These are phyloP conservation scores for Echeneis naucrates DNA, from an alignment of 2,797 vertebrate genomes.

Conservation along the genomic window DNA sequence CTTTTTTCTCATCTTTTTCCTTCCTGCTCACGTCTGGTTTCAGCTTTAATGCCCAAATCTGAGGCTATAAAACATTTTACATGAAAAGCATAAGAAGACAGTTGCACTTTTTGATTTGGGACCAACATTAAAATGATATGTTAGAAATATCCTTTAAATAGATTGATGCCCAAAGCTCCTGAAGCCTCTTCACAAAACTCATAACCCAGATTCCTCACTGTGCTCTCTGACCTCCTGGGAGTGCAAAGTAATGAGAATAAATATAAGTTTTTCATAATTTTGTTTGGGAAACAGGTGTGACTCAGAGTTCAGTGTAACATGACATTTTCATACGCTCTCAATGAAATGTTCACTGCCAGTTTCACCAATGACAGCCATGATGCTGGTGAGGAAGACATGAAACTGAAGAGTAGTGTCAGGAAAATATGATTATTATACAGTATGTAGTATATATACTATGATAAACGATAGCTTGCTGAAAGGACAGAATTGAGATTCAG, in stretches of 20 bases:
- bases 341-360: not conserved
- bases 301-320: not conserved
- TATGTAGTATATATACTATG: too few species aligned
- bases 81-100: not conserved
- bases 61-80: not conserved
- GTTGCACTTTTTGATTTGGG: not conserved
- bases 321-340: conserved; percentile 2
- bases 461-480: not conserved
- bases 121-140: not conserved
- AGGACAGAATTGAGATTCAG: not conserved
- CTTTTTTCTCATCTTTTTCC: not conserved
- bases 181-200: not conserved
- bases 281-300: not conserved
- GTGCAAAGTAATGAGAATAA: not conserved
- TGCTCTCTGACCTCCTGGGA: not conserved
- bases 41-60: not conserved
- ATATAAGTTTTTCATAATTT: not conserved
- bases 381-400: not conserved
- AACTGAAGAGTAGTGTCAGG: not conserved
- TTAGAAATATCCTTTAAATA: not conserved
- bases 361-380: not conserved
- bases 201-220: not conserved
- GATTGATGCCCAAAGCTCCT: too few species aligned
- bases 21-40: conserved; percentile 11
- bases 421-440: not conserved